These are phyloP conservation scores for Darevskia mixta DNA, from an alignment of 2,797 vertebrate genomes.

Conservation along the genomic window DNA sequence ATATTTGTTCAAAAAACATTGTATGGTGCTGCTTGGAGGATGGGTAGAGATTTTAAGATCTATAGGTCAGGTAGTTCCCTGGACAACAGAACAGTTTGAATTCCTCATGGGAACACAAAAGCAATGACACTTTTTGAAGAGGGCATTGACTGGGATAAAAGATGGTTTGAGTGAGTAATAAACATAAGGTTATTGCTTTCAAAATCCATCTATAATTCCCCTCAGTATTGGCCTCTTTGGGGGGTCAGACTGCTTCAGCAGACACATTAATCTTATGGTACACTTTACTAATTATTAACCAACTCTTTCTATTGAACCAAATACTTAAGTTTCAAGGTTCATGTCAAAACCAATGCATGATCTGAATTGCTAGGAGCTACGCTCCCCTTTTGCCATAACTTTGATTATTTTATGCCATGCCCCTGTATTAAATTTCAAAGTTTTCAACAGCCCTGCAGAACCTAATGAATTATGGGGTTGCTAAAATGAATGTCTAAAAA, in stretches of 20 bases:
- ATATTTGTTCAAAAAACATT: slow-evolving; percentile 5
- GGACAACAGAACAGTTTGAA: slow-evolving; percentile 23
- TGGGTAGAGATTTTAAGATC: slow-evolving; percentile 28
- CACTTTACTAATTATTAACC: slow-evolving; percentile 69
- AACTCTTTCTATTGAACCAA: slow-evolving; percentile 62
- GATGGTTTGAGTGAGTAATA: slow-evolving; percentile 55
- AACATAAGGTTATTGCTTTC: slow-evolving; percentile 58
- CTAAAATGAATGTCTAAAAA: slow-evolving; percentile 33
- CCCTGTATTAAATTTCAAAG: slow-evolving; percentile 59
- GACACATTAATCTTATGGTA: slow-evolving; percentile 65
- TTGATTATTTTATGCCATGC: slow-evolving; percentile 42
- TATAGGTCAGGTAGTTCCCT: slow-evolving; percentile 19
- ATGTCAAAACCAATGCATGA: slow-evolving; percentile 54
- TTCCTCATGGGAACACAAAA: slow-evolving; percentile 27
- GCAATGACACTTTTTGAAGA: slow-evolving; percentile 48
- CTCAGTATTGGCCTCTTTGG: slow-evolving; percentile 51
- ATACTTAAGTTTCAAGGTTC: slow-evolving; percentile 59
- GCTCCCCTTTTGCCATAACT: slow-evolving; percentile 19
- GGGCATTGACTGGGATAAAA: slow-evolving; percentile 38
- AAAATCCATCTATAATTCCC: slow-evolving; percentile 58
- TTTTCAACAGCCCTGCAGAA: slow-evolving; percentile 51
- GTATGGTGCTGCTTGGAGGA: not conserved
- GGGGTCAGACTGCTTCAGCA: slow-evolving; percentile 61
- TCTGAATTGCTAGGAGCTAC: slow-evolving; percentile 17
- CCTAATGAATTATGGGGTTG: slow-evolving; percentile 49